Evolutionary conservation across 2,888 invertebrate genomes (phyloP), one percentile per base, ranked within the genome.

Genomic region (Sthenelais limicola): DNA sequence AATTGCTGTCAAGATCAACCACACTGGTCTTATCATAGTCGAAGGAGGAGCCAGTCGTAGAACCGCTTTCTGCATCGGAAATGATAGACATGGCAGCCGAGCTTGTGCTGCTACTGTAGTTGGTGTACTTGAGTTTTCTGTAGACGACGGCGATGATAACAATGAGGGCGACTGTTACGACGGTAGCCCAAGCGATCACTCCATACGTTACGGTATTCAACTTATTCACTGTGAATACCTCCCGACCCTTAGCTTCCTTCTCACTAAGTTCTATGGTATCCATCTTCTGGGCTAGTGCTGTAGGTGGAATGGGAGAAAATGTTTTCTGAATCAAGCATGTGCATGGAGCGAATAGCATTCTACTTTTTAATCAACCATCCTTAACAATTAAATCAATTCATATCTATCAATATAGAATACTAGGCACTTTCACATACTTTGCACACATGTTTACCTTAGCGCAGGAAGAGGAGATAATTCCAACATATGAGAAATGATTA

Each of bases 141-240:
- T 71, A 76, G 52, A 75, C 69, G 54, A 77, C 54, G 54, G 76
- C 62, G 48, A 77, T 73, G n/a, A 77, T 62, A 21, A 74, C 70
- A 38, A 75, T 67, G 12, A 75, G 66, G 3, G 75, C 71, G 5
- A 77, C 66, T 12, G 77, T 77, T 18, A 75, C 71, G 21, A 58
- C 33, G n/a, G 33, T 70, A 0, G 76, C 72, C 77, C 77, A 77
- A 26, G 49, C 72, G 32, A 67, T 72, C 38, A 74, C n/a, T 7
- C 69, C 69, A 32, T 47, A 49, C 24, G 73, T 47, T 2, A 74
- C 49, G 4, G 47, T 38, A 26, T 52, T 30, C 49, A 48, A 43
- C 9, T 62, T 56, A 3, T 30, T 32, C n/a, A n/a, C n/a, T n/a
- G n/a, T n/a, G 3, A 15, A 15, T 1, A 1, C n/a, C 62, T 62